Conservation (phyloP, 2,113 vertebrate species). For the Guaruba guarouba region DNA sequence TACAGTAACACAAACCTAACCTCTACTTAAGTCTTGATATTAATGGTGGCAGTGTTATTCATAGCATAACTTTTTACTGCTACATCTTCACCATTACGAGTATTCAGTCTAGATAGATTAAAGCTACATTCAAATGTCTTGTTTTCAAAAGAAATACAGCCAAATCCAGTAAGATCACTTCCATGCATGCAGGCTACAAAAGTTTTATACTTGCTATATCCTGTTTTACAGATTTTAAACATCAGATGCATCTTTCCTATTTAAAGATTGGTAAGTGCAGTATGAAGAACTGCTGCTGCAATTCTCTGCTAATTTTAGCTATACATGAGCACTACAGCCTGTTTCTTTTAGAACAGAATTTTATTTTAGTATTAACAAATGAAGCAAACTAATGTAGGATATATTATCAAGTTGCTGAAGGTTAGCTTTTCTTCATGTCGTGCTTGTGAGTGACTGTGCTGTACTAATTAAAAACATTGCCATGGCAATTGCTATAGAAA, state of each 20-base stretch:
- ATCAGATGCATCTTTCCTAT: neutral
- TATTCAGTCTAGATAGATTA: neutral
- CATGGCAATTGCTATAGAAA: constrained; percentile 71
- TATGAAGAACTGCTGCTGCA: neutral
- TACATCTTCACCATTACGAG: neutral
- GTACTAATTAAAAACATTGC: constrained; percentile 68
- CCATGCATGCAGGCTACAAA: neutral
- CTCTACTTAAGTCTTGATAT: neutral
- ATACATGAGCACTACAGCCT: neutral
- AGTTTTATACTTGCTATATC: neutral
- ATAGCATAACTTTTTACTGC: neutral
- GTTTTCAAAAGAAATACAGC: neutral
- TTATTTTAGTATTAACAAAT: constrained; percentile 38
- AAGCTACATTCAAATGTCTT: neutral
- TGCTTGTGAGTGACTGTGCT: constrained; percentile 10
- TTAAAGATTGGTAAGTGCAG: neutral
- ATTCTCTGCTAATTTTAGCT: constrained; percentile 16
- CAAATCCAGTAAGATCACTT: neutral
- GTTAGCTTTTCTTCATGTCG: constrained; percentile 13
- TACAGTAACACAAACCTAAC: neutral
- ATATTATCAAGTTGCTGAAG: constrained; percentile 30
- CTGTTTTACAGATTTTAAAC: neutral
- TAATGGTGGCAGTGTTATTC: neutral
- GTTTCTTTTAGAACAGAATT: neutral
- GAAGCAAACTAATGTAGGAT: neutral